Conservation (phyloP, 2,797 vertebrate species). For the Otus scops region DNA sequence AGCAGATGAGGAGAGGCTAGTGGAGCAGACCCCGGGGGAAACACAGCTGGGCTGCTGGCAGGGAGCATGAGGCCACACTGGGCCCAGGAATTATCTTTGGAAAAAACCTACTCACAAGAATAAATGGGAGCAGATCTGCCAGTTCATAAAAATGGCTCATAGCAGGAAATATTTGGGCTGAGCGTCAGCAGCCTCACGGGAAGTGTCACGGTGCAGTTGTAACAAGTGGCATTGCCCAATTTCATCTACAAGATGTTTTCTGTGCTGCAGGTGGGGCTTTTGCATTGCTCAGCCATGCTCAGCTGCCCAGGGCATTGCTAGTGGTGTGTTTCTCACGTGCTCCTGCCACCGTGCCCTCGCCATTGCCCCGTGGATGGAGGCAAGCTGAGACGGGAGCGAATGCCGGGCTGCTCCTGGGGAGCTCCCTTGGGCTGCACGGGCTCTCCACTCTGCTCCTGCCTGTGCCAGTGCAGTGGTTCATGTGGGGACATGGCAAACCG, state of each 20-base stretch:
- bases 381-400: not conserved
- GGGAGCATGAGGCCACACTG: accelerated
- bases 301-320: not conserved
- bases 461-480: not conserved
- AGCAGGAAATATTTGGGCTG: not conserved
- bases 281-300: accelerated
- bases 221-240: not conserved
- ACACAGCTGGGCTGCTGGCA: not conserved
- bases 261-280: not conserved
- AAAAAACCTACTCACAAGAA: not conserved
- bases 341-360: not conserved
- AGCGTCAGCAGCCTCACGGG: not conserved
- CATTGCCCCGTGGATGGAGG: not conserved
- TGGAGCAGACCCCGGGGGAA: not conserved
- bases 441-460: not conserved
- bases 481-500: not conserved
- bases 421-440: not conserved
- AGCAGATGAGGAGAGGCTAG: not conserved
- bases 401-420: not conserved
- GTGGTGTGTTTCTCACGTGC: not conserved
- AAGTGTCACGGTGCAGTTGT: not conserved
- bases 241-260: not conserved
- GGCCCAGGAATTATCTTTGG: not conserved
- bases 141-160: not conserved
- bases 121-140: not conserved